Base-by-base conservation (phyloP, 2,888 invertebrate species). In the Germaria angustata region DNA sequence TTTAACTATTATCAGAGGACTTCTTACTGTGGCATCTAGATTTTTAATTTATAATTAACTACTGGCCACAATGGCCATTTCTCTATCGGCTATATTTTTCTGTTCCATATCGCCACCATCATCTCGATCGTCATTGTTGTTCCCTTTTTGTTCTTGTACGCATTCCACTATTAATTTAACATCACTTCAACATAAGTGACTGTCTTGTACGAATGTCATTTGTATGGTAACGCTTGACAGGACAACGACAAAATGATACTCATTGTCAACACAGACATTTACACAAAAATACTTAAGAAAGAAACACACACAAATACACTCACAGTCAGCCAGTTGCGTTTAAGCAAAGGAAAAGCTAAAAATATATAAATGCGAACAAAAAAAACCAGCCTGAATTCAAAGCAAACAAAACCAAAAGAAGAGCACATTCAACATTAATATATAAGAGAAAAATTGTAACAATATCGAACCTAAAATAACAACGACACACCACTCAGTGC, bases 171-270 rank as follows among this genome's bases (percentile, higher is more conserved):
- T 84, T 84, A 84, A 79, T 82, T 84, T 78, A 78, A 84, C 84
- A 83, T 84, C 82, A 82, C 75, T 81, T 73, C 84, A 78, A 85
- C 85, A 84, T 84, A 84, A 81, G 81, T 82, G 85, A 84, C 80
- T 84, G 84, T 84, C 85, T 78, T 84, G 84, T 84, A 73, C 81
- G 65, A 71, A 80, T 85, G 85, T 84, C 85, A 85, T 81, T 80
- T 81, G 75, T 80, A 72, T 72, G 80, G 78, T 76, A 81, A 80
- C 71, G 76, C 63, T 65, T 80, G 81, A 84, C 85, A 84, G 79
- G 82, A 85, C 81, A 77, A 81, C 81, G 80, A 84, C 80, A 84
- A 82, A 84, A 80, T 82, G 77, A 77, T 82, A 71, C 82, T 82
- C 80, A 80, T 84, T 81, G 81, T 79, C 76, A 81, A 84, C 85